Evolutionary conservation across 2,113 vertebrate species (phyloP).

Genomic region (Penelope pileata): DNA sequence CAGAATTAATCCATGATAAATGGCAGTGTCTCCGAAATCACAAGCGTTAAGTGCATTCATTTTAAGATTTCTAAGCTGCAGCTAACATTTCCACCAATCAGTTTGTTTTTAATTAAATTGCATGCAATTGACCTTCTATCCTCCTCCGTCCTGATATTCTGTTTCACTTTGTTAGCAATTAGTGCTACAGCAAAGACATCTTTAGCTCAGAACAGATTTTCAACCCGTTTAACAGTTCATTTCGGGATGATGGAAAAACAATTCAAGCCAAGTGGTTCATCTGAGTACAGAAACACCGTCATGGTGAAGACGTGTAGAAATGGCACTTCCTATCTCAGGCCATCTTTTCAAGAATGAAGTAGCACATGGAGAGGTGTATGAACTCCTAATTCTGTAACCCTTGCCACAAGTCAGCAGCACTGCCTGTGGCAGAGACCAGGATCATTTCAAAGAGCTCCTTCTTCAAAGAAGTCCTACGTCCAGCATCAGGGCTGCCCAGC

Average conservation of each 20-base stretch:
- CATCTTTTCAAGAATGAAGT: not conserved
- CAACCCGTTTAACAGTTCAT: slow-evolving; percentile 19
- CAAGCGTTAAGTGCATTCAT: not conserved
- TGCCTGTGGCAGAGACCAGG: not conserved
- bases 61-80: not conserved
- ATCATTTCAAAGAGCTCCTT: not conserved
- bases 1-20: not conserved
- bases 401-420: rapidly evolving
- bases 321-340: not conserved
- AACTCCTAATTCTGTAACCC: not conserved
- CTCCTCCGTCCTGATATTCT: not conserved
- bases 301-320: not conserved
- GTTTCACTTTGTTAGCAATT: not conserved
- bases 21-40: not conserved
- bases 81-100: not conserved
- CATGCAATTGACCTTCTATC: not conserved
- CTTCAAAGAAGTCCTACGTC: not conserved
- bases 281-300: not conserved
- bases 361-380: not conserved
- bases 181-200: not conserved
- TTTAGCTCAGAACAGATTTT: slow-evolving; percentile 16
- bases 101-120: not conserved
- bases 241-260: slow-evolving; percentile 8
- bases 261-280: not conserved
- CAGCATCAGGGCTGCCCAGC: not conserved